Evolutionary conservation across 2,113 vertebrate species (phyloP), one percentile per base, ranked within the genome.

Genomic region (Plectropomus leopardus): DNA sequence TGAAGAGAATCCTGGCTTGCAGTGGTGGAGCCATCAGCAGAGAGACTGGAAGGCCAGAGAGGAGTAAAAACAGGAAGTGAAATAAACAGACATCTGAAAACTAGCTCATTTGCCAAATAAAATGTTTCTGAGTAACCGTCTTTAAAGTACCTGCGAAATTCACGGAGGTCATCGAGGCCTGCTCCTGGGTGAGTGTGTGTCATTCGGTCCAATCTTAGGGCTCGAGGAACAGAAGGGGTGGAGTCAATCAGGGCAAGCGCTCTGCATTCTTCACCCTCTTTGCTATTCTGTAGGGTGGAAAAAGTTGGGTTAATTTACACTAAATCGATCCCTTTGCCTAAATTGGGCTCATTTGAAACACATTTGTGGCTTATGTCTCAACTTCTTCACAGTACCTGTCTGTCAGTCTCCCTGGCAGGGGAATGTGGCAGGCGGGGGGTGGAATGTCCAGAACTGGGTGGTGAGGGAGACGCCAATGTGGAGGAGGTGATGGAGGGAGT

Each of bases 361-460:
- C 1, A 30, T 21, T 21, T 63, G 13, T 9, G 5, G 14, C 28
- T 32, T 40, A 7, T 8, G 10, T 28, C 17, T 24, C 45, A 65
- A 5, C 51, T 19, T n/a, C 3, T 2, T 50, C 34, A 4, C 23
- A 1, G 48, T 67, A 96, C 96, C 94, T 96, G 95, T 91, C 95
- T 93, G 66, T 96, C 96, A 15, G 85, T 95, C 83, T 98, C 97
- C 3, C 96, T 95, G 75, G 96, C 96, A 16, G 97, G 97, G 51
- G 97, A 98, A 68, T 97, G 97, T 1, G 96, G 95, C 86, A 97
- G 90, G 2, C 95, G 95, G 7, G 97, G 97, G 6, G 97, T 98
- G 76, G 97, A 97, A 86, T 97, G 97, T 36, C 97, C 97, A 3
- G 97, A 97, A 90, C 97, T 98, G 73, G 97, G 97, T 5, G 97